Conservation (phyloP, 2,888 invertebrate species). For the Oconnorella tubifera region DNA sequence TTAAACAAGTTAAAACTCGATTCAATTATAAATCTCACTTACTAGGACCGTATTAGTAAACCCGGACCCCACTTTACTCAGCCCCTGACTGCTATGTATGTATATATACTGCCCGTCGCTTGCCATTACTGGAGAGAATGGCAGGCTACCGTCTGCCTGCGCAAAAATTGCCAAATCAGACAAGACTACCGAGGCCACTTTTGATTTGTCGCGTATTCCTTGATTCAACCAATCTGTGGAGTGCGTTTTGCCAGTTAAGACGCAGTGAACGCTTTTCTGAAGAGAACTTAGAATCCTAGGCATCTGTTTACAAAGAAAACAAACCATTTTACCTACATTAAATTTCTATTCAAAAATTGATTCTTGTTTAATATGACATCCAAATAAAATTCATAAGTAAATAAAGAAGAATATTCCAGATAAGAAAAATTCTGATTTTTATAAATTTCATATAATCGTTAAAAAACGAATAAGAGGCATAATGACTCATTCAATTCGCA, state of each 20-base stretch:
- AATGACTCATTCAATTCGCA: no score
- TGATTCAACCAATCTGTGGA: conserved; percentile 84
- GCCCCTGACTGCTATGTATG: conserved; percentile 69
- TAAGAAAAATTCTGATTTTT: no score
- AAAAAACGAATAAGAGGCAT: no score
- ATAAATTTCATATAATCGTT: no score
- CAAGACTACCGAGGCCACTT: conserved; percentile 10
- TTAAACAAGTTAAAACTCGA: not conserved
- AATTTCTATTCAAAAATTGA: no score
- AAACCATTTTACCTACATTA: no score
- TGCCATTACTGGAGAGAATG: conserved; percentile 61
- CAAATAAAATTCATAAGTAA: no score
- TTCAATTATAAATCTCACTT: no score
- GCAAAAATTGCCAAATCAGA: not conserved
- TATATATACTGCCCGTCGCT: conserved; percentile 89
- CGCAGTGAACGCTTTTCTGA: conserved; percentile 83
- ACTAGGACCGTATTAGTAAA: conserved; percentile 81
- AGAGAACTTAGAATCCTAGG: conserved; percentile 79
- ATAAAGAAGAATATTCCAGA: no score
- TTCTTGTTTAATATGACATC: no score
- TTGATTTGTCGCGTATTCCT: conserved; percentile 63
- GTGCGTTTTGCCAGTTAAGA: conserved; percentile 76
- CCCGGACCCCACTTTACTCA: conserved; percentile 91
- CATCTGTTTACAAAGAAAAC: conserved; percentile 45
- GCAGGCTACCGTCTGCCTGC: not conserved